phyloP scores from a whole-genome alignment of 2,113 vertebrate genomes.

The Trichomycterus rosablanca region DNA sequence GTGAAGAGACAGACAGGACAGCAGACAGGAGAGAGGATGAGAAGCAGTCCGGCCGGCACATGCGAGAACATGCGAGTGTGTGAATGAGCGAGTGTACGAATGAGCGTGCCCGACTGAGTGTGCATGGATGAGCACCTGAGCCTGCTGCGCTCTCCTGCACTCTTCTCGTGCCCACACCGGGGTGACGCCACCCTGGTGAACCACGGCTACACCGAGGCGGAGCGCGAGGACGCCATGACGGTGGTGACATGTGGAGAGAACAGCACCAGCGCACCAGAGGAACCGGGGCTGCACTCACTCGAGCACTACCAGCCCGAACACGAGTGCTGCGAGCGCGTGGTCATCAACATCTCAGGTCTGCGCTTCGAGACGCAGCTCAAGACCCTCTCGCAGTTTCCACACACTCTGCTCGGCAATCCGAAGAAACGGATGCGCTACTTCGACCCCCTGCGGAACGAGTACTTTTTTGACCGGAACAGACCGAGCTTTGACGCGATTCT shows the following conservation, averaged over 20 bases:
- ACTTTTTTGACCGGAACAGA: conserved; percentile 62
- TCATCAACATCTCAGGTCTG: conserved; percentile 60
- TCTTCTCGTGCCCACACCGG: conserved; percentile 68
- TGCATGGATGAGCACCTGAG: conserved; percentile 89
- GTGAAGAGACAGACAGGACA: neutral
- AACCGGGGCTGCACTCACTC: conserved; percentile 66
- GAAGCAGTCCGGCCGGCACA: neutral
- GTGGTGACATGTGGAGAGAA: conserved; percentile 79
- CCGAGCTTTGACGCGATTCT: conserved; percentile 31
- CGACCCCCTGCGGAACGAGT: conserved; percentile 56
- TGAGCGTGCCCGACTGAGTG: neutral
- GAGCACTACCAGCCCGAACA: conserved; percentile 77
- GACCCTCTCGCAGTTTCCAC: conserved; percentile 56
- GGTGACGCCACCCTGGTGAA: conserved; percentile 72
- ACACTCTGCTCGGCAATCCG: conserved; percentile 60
- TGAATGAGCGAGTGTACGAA: too few species aligned
- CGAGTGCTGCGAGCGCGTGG: conserved; percentile 73
- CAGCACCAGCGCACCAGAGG: conserved; percentile 56
- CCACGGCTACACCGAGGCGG: conserved; percentile 77
- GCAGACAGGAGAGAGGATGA: neutral
- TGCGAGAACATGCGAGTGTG: neutral
- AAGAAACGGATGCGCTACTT: conserved; percentile 47
- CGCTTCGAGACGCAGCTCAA: conserved; percentile 56
- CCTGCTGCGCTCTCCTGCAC: conserved; percentile 81
- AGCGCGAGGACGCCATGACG: conserved; percentile 80